Base-by-base conservation (phyloP, 2,888 invertebrate genomes). In the Lypha dubia region DNA sequence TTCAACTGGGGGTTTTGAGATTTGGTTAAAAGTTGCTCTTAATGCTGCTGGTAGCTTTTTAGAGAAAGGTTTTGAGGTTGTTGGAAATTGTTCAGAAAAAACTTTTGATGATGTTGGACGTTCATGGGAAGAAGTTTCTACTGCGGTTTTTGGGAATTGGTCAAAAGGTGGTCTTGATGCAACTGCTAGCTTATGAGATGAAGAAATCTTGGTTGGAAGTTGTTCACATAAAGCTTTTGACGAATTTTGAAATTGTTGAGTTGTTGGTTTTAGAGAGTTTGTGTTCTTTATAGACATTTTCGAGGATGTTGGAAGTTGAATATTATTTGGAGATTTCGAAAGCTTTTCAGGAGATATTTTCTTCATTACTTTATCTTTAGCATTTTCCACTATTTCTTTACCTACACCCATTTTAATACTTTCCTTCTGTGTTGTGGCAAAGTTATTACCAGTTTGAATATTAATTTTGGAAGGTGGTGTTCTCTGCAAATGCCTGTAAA, bases 401-500 rank as follows among this genome's bases (percentile, higher is more conserved):
- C 5, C 28, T 2, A 22, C 3, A 7, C 6, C 6, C 51, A 11
- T 51, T n/a, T 17, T 53, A 8, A 20, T 24, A 11, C 32, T 32
- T 17, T 35, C 11, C 8, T 44, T 70, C 9, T 20, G 17, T 44
- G 1, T 20, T 32, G 20, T 24, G 15, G 32, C 9, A 24, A 38
- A 62, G 15, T 77, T 75, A 67, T n/a, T 46, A 11, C 28, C 22
- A 15, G 32, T 0, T 32, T 62, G 17, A 22, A 20, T 46, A 32
- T 20, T 15, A 20, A 79, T 13, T 60, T 84, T 63, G 0, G 76
- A 49, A 38, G 75, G 49, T 11, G 70, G 67, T 9, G 51, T 75
- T 71, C 51, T 67, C 20, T 82, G 85, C 6, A 85, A 22, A 71
- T 83, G 70, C 11, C 85, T 85, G 17, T 38, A 73, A 63, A 15